A percentile compares a stretch with the other conserved stretches of the same genome.
Evolutionary conservation across 1,140 invertebrate genomes (phyloP).

Genomic region (Oryctes rhinoceros): DNA sequence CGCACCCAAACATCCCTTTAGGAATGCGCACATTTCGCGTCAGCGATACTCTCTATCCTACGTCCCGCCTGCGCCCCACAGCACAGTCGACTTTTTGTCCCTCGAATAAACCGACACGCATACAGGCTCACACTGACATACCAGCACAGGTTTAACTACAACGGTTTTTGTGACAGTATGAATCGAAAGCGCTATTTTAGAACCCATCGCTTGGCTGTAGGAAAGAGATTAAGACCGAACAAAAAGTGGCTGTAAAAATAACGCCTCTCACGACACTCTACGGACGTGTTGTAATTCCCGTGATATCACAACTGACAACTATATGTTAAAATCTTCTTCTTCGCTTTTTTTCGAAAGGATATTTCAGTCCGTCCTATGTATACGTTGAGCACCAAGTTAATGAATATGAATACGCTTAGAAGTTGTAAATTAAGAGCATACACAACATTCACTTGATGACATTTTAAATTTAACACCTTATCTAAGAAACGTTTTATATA

Average conservation of each 20-base stretch:
- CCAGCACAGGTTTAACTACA: conserved; percentile 29
- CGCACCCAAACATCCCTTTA: conserved; percentile 26
- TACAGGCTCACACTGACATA: background rate
- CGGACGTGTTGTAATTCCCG: conserved; percentile 35
- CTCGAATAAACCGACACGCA: background rate
- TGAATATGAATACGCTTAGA: too few relatives aligned
- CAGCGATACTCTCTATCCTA: conserved; percentile 9
- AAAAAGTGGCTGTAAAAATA: conserved; percentile 37
- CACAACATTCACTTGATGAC: too few relatives aligned
- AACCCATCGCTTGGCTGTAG: conserved; percentile 24
- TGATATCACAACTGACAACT: conserved; percentile 36
- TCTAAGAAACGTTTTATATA: too few relatives aligned
- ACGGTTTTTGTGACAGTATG: conserved; percentile 35
- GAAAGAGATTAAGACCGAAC: conserved; percentile 33
- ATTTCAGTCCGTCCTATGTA: background rate
- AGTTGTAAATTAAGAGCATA: too few relatives aligned
- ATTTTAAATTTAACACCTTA: too few relatives aligned
- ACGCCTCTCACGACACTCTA: conserved; percentile 25
- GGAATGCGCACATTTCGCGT: conserved; percentile 31
- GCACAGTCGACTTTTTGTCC: conserved; percentile 15
- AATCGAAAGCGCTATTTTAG: conserved; percentile 40
- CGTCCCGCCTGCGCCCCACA: background rate
- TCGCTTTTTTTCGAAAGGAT: background rate
- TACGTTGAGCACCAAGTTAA: background rate
- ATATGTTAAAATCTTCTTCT: conserved; percentile 21